These are phyloP conservation scores for Acanthacorydalis orientalis DNA, from an alignment of 2,888 invertebrate genomes.

Conservation along the genomic window DNA sequence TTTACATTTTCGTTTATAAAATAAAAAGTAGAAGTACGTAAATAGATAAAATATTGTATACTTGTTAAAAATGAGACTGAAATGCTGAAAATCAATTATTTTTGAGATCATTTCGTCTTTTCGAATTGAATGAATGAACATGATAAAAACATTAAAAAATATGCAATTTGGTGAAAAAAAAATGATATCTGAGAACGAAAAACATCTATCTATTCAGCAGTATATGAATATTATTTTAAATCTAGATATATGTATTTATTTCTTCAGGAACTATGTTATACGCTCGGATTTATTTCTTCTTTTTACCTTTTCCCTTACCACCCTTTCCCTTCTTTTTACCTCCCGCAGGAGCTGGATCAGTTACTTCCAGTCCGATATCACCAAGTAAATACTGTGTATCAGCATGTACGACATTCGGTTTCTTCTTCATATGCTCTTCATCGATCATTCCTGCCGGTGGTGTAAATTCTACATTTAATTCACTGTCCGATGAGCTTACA, in stretches of 20 bases:
- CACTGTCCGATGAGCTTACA: slow-evolving; percentile 38
- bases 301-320: slow-evolving; percentile 10
- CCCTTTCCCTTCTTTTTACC: slow-evolving; percentile 2
- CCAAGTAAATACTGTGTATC: slow-evolving; percentile 42
- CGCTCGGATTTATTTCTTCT: slow-evolving; percentile 4
- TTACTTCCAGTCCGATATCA: slow-evolving; percentile 15
- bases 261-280: background rate
- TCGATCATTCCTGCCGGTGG: slow-evolving; percentile 52
- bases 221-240: too few relatives aligned
- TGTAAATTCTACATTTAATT: slow-evolving; percentile 54
- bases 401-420: slow-evolving; percentile 31
- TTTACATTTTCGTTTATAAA: too few relatives aligned
- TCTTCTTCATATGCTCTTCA: slow-evolving; percentile 32
- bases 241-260: background rate
- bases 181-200: too few relatives aligned
- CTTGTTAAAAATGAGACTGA: too few relatives aligned
- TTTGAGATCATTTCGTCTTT: too few relatives aligned
- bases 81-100: too few relatives aligned
- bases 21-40: too few relatives aligned
- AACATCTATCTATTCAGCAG: too few relatives aligned
- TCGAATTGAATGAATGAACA: too few relatives aligned
- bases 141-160: too few relatives aligned
- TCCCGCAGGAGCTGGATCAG: background rate
- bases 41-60: too few relatives aligned
- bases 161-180: too few relatives aligned